Conservation (phyloP, 2,888 invertebrate species). For the Eledona agricola region DNA sequence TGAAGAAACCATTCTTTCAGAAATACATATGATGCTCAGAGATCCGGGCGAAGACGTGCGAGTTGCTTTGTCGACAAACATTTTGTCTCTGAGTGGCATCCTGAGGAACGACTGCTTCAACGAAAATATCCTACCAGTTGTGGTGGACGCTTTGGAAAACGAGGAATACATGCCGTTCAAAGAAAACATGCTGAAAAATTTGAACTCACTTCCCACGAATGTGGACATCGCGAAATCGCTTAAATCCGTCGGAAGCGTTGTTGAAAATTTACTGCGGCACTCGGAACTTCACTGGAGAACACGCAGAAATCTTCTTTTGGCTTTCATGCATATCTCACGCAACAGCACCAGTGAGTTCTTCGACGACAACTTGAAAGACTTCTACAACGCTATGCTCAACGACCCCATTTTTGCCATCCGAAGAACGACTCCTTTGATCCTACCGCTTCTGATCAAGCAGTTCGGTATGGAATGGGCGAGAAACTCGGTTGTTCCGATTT, state of each 20-base stretch:
- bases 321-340: constrained; percentile 54
- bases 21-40: constrained; percentile 47
- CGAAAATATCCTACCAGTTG: constrained; percentile 52
- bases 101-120: constrained; percentile 52
- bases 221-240: constrained; percentile 50
- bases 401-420: constrained; percentile 57
- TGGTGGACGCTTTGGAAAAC: constrained; percentile 52
- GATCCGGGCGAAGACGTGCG: constrained; percentile 53
- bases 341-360: constrained; percentile 54
- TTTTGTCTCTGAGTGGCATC: constrained; percentile 50
- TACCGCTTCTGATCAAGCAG: constrained; percentile 55
- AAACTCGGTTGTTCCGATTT: constrained; percentile 51
- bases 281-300: constrained; percentile 57
- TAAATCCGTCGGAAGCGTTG: constrained; percentile 50
- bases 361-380: constrained; percentile 52
- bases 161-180: constrained; percentile 52
- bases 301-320: constrained; percentile 54
- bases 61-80: constrained; percentile 51
- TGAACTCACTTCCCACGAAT: constrained; percentile 53
- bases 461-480: constrained; percentile 57
- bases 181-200: constrained; percentile 55
- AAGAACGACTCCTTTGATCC: constrained; percentile 54
- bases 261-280: constrained; percentile 52
- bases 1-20: constrained; percentile 50
- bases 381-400: constrained; percentile 54